Evolutionary conservation across 2,797 vertebrate genomes (phyloP), one percentile per base, ranked within the genome.

Genomic region (Galaxias olidus): DNA sequence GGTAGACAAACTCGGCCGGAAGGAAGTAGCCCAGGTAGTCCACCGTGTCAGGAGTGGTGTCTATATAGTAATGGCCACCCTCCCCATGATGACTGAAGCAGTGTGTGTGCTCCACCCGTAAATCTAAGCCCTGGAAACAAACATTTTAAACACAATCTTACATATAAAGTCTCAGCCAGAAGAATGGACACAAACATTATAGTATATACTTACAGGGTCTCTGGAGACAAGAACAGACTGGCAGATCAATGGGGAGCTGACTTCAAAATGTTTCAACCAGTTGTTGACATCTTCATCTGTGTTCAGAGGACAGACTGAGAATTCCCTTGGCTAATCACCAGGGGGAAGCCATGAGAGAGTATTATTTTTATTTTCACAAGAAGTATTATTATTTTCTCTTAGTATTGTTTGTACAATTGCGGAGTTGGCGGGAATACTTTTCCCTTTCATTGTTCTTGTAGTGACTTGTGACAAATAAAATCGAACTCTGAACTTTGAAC

Each of bases 31-130:
- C 97, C 75, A 93, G 78, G 79, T 99, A 99, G 67, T 94, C 93
- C 80, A 96, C 96, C 0, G 55, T 89, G 44, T 97, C 94, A 0
- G 97, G 97, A 0, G 95, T 99, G 19, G 94, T 99, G 81, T 99
- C 97, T 4, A 86, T 91, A 75, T 99, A 96, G 89, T 98, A 99
- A 85, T 99, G 96, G 0, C 97, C 97, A 0, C 97, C 97, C 81
- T 98, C 94, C 54, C 96, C 96, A 0, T 98, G 96, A 62, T 93
- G 92, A 82, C 97, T 99, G 82, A 98, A 99, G 46, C 93, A 94
- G 70, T 99, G 97, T 0, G 96, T 99, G 80, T 99, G 97, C 80
- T 98, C 96, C 69, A 98, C 54, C 0, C 97, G 93, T 69, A 98
- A 85, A 48, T 98, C 97, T 51, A 98, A 89, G 20, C 96, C 96